Conservation (phyloP, 1,140 invertebrate species). For the Drosophila arawakana region DNA sequence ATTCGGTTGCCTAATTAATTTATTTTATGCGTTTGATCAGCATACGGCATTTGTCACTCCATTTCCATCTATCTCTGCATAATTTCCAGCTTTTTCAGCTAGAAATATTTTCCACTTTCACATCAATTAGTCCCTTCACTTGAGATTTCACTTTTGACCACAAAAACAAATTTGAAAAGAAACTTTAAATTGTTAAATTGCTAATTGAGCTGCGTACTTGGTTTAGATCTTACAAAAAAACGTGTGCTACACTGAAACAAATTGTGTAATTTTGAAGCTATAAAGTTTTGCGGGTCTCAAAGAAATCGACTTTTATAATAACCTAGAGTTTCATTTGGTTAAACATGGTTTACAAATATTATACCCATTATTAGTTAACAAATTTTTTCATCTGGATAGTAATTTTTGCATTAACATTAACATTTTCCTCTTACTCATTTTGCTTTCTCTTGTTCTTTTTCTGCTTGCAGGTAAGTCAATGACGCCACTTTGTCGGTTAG, state of each 20-base stretch:
- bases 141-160: conserved; percentile 27
- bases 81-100: not conserved
- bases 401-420: conserved; percentile 47
- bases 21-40: conserved; percentile 40
- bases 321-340: too few relatives aligned
- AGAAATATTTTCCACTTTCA: conserved; percentile 65
- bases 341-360: too few relatives aligned
- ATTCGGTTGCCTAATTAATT: conserved; percentile 58
- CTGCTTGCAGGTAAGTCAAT: conserved; percentile 42
- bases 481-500: conserved; percentile 13
- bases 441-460: not conserved
- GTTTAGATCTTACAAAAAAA: too few relatives aligned
- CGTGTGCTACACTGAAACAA: conserved; percentile 9
- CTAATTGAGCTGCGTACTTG: conserved; percentile 29
- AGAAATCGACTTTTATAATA: too few relatives aligned
- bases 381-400: conserved; percentile 8
- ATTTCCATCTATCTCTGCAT: not conserved
- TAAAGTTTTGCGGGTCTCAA: too few relatives aligned
- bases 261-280: too few relatives aligned
- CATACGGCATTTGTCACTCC: conserved; percentile 51
- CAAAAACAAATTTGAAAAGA: not conserved
- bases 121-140: conserved; percentile 41
- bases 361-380: not conserved
- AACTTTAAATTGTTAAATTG: conserved; percentile 11
- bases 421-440: conserved; percentile 14